Evolutionary conservation across 2,113 vertebrate genomes (phyloP).

Genomic region (Nothobranchius kuhntae): DNA sequence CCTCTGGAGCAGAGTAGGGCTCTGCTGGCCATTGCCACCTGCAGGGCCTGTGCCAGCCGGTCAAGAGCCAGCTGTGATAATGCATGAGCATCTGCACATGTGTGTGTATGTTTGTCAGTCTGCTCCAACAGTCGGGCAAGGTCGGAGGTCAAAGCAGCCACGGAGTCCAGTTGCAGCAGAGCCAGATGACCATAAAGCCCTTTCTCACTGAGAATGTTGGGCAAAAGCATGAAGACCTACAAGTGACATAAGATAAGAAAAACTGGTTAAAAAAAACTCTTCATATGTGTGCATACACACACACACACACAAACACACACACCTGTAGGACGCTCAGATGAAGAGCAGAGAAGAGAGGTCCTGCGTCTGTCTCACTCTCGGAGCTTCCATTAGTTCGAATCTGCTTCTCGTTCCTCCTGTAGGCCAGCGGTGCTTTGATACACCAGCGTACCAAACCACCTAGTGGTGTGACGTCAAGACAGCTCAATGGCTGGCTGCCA

Average conservation of each 20-base stretch:
- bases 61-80: constrained; percentile 91
- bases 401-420: constrained; percentile 82
- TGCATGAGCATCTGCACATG: constrained; percentile 71
- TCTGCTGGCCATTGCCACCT: constrained; percentile 93
- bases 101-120: constrained; percentile 86
- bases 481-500: constrained; percentile 87
- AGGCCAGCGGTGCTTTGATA: constrained; percentile 89
- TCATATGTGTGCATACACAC: too few relatives aligned
- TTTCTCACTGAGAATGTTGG: constrained; percentile 91
- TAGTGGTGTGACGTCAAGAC: constrained; percentile 90
- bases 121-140: constrained; percentile 85
- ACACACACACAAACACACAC: constrained; percentile 31
- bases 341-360: constrained; percentile 89
- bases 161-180: constrained; percentile 88
- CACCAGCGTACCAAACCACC: constrained; percentile 93
- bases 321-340: constrained; percentile 96
- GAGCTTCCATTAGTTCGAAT: constrained; percentile 67
- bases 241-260: constrained; percentile 44
- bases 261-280: background rate
- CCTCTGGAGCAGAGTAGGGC: constrained; percentile 93
- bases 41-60: constrained; percentile 92
- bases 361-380: constrained; percentile 65
- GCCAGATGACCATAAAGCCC: constrained; percentile 92
- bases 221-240: constrained; percentile 88
- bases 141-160: constrained; percentile 80